Evolutionary conservation across 2,113 vertebrate species (phyloP).

Genomic region (Mustela nigripes): DNA sequence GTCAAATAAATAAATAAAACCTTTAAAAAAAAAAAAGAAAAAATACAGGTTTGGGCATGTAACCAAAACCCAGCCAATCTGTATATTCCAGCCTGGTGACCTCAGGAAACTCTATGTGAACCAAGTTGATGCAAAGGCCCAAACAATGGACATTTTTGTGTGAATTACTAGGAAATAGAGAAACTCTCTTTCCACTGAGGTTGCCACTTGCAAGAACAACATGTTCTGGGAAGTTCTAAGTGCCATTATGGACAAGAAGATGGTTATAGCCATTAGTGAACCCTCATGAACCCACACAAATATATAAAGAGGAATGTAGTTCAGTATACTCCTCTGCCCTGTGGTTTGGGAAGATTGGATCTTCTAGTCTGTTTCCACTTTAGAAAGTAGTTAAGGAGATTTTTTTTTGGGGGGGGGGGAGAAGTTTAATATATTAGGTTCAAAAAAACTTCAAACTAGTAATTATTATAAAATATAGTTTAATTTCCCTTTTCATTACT

Average conservation of each 20-base stretch:
- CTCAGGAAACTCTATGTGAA: not conserved
- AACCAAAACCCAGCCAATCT: not conserved
- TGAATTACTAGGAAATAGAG: not conserved
- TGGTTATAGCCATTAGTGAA: not conserved
- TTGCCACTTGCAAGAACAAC: not conserved
- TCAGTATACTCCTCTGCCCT: not conserved
- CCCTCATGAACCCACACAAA: not conserved
- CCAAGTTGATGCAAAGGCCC: not conserved
- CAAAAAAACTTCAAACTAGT: conserved; percentile 1
- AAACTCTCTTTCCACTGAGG: not conserved
- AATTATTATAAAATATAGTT: conserved; percentile 76
- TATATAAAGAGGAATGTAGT: not conserved
- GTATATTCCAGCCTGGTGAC: not conserved
- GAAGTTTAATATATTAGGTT: not conserved
- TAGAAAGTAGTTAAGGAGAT: not conserved
- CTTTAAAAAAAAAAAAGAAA: too few species aligned
- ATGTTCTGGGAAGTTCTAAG: not conserved
- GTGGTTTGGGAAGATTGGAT: not conserved
- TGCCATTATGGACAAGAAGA: not conserved
- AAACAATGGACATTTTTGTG: not conserved
- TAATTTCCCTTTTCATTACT: conserved; percentile 64
- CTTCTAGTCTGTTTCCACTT: not conserved
- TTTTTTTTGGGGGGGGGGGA: not conserved
- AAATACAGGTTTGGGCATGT: not conserved
- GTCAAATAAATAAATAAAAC: too few species aligned